Evolutionary conservation across 2,888 invertebrate genomes (phyloP), one percentile per base, ranked within the genome.

Genomic region (Mesoligia furuncula): DNA sequence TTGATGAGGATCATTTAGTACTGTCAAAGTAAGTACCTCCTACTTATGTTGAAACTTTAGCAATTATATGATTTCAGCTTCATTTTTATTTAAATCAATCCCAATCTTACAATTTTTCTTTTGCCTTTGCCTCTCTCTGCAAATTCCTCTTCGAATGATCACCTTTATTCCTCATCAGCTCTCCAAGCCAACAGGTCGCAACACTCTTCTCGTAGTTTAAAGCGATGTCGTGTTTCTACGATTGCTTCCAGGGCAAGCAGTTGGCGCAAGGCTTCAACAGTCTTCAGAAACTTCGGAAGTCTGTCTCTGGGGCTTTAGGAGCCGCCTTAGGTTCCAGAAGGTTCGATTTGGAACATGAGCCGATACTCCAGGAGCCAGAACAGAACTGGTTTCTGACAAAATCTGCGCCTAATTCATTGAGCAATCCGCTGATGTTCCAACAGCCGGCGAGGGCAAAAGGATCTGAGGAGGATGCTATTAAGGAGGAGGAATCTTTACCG

Each of bases 301-400:
- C 98, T 0, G 97, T 98, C 0, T 98, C 98, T 0, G 98, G 98
- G 0, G 97, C 97, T 24, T 90, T 97, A 36, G 96, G 96, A 6
- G 95, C 95, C 0, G 97, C 97, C 0, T 89, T 97, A 11, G 97
- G 97, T 3, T 95, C 97, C 11, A 94, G 96, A 80, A 93, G 95
- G 74, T 95, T 96, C 79, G 97, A 97, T 62, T 77, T 95, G 57
- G 97, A 97, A 71, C 97, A 97, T 80, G 96, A 96, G 85, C 95
- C 95, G 0, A 96, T 96, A 93, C 88, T 96, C n/a, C 95, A 96
- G 77, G 96, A 96, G 83, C 94, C 95, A 0, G 96, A 96, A 86
- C 96, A 95, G 87, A 98, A 99, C 92, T 99, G 99, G 99, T 97
- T 98, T 88, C 93, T 99, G 54, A 98, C 98, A 77, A 97, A 98